Base-by-base conservation (phyloP, 2,113 vertebrate genomes). In the Spermophilus dauricus region DNA sequence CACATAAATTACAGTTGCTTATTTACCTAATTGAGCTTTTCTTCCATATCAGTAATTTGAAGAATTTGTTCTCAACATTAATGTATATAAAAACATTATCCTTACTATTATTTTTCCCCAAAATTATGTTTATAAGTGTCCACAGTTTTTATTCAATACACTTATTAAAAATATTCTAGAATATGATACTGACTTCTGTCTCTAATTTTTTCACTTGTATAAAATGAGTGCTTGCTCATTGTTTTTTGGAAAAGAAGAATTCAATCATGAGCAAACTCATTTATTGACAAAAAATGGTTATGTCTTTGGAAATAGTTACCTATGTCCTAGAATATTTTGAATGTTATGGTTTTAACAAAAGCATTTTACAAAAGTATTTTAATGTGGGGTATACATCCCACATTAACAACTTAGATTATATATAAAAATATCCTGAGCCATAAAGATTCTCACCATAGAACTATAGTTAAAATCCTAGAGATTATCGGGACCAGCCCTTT, bases 11-110 rank as follows among this genome's bases (percentile, higher is more conserved):
- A 70, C 8, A 72, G 86, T 20, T 67, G 34, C 34, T 91, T 90
- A 86, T 83, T 69, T 91, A 72, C n/a, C 12, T 67, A 92, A 42
- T 24, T 91, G 13, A n/a, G 45, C 5, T 86, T 89, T 89, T 94
- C n/a, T 78, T 30, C 39, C 18, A 82, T 37, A 84, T 80, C 2
- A 89, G 45, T 58, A 82, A 70, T 78, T 86, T 94, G 8, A 4
- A 82, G 4, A 89, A 67, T 94, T 95, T 93, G 10, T 51, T 69
- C 7, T 88, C 12, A 58, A 22, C 7, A 73, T 63, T 85, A 20
- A 37, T 42, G 1, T 42, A 76, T 28, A 39, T 16, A 56, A 73
- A 42, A 89, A 17, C 1, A 90, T 77, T 22, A 63, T 94, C 94
- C 56, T 93, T 51, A 14, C 2, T 58, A 1, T 78, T 70, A 42